Percentiles rank a stretch among this genome's conserved stretches.
These are phyloP conservation scores for Piezodorus guildinii DNA, from an alignment of 1,140 invertebrate genomes.

Conservation along the genomic window DNA sequence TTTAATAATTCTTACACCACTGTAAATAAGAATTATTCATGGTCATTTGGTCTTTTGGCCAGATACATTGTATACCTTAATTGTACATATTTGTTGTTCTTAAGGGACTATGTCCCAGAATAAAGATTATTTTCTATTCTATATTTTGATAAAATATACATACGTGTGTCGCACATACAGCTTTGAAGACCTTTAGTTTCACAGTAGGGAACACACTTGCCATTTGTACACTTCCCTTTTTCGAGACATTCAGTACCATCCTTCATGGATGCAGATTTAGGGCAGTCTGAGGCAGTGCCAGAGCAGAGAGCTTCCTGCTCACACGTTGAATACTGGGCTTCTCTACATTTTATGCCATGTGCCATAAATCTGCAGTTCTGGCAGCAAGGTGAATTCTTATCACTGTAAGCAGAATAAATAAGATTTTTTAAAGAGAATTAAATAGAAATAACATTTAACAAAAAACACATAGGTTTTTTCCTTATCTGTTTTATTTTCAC, in stretches of 20 bases:
- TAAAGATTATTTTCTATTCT: too few relatives aligned
- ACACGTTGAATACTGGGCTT: conserved; percentile 78
- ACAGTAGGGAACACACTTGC: conserved; percentile 84
- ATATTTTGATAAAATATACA: conserved; percentile 29
- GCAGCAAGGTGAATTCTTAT: conserved; percentile 91
- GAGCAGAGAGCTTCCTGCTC: conserved; percentile 75
- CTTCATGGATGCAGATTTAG: conserved; percentile 70
- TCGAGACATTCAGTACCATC: conserved; percentile 79
- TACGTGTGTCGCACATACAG: conserved; percentile 90
- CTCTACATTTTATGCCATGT: conserved; percentile 66
- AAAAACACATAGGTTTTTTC: too few relatives aligned
- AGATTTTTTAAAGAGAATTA: too few relatives aligned
- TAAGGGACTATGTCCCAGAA: too few relatives aligned
- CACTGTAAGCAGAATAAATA: conserved; percentile 43
- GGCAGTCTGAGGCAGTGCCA: conserved; percentile 57
- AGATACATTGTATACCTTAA: too few relatives aligned
- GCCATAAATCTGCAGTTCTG: conserved; percentile 76
- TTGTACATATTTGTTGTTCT: too few relatives aligned
- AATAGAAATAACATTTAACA: too few relatives aligned
- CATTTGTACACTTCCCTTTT: conserved; percentile 70
- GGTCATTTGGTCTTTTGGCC: too few relatives aligned
- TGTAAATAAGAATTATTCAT: too few relatives aligned
- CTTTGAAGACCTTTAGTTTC: conserved; percentile 83
- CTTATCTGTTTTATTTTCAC: too few relatives aligned
- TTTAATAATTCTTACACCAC: too few relatives aligned